phyloP scores from a whole-genome alignment of 2,888 invertebrate genomes.

The Drosophila longiperda region DNA sequence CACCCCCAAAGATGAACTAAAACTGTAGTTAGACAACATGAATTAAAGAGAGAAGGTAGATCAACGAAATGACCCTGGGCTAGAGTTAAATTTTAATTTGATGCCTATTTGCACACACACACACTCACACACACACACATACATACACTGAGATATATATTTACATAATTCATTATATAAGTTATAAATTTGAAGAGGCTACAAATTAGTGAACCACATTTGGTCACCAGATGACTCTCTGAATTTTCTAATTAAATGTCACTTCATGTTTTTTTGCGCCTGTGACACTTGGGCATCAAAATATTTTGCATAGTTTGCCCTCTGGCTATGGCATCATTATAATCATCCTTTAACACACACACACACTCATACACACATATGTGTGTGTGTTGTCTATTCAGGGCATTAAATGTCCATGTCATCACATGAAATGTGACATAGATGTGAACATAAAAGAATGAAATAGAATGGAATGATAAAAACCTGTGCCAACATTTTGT shows the following conservation, averaged over 20 bases:
- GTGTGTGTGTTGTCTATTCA: constrained; percentile 28
- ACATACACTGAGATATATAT: not conserved
- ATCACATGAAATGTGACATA: constrained; percentile 48
- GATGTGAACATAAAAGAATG: constrained; percentile 43
- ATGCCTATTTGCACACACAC: constrained; percentile 16
- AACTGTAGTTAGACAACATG: constrained; percentile 27
- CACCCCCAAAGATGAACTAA: constrained; percentile 4
- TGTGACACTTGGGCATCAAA: constrained; percentile 63
- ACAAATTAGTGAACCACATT: constrained; percentile 20
- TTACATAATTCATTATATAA: not conserved
- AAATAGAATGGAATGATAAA: constrained; percentile 19
- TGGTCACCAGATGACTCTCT: constrained; percentile 43
- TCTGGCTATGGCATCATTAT: constrained; percentile 55
- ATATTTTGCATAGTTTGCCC: constrained; percentile 57
- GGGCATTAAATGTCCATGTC: constrained; percentile 57
- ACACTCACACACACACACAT: not conserved
- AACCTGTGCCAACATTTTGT: constrained; percentile 80
- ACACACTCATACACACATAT: constrained; percentile 6
- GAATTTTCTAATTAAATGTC: constrained; percentile 77
- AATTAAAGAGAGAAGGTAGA: constrained; percentile 21
- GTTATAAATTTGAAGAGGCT: not conserved
- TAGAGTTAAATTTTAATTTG: constrained; percentile 50
- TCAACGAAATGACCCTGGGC: constrained; percentile 41
- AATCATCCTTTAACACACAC: constrained; percentile 50
- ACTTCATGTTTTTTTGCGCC: constrained; percentile 47